Conservation (phyloP, 2,113 vertebrate species). For the Cathartes aura region DNA sequence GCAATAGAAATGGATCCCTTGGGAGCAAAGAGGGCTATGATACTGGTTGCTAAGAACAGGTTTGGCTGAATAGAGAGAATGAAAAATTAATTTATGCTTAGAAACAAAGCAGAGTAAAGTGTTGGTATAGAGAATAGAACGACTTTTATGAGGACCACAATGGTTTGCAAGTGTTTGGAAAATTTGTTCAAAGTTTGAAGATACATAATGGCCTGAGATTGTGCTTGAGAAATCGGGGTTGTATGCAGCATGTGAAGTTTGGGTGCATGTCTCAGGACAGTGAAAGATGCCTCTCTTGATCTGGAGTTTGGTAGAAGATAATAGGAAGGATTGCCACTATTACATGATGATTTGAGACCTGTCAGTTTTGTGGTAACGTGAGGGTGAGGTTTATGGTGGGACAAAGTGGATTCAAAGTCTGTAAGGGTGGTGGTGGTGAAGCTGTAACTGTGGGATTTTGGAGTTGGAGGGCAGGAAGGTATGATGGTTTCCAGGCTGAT, state of each 20-base stretch:
- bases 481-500: background rate
- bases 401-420: background rate
- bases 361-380: background rate
- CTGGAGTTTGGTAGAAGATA: background rate
- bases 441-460: background rate
- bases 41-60: background rate
- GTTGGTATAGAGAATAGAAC: background rate
- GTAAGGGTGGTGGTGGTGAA: background rate
- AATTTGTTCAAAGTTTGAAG: background rate
- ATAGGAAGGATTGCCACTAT: background rate
- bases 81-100: background rate
- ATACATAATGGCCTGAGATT: background rate
- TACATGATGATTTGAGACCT: background rate
- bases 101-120: background rate
- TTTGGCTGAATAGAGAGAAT: background rate
- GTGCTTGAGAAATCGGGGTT: background rate
- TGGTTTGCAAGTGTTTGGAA: background rate
- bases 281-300: background rate
- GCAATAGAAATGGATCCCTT: background rate
- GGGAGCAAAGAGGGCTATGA: background rate
- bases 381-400: background rate
- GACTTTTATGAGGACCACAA: background rate
- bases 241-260: background rate
- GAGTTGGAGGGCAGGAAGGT: background rate
- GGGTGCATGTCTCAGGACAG: background rate